Evolutionary conservation across 2,888 invertebrate genomes (phyloP), one percentile per base, ranked within the genome.

Genomic region (Parthenolecanium corni): DNA sequence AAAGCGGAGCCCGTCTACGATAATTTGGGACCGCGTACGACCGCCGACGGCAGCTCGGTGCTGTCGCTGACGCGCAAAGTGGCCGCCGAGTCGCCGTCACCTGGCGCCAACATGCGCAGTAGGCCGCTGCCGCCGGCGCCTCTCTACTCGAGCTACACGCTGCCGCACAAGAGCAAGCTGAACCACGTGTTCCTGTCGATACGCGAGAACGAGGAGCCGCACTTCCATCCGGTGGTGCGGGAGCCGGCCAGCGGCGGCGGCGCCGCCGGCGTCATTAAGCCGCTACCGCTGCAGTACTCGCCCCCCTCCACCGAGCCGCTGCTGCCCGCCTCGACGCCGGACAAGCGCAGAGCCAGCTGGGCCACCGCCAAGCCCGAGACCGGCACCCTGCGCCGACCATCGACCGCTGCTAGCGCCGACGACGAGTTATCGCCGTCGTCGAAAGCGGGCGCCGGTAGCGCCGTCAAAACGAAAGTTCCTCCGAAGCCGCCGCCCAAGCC

Each of bases 401-500:
- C 54, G 40, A 53, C 63, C 12, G 52, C 62, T 47, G 5, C 52
- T 64, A 52, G 58, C 42, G 65, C 65, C 38, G 61, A 65, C 23
- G 66, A 66, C 49, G 65, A 62, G 78, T 65, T 74, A 79, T 2
- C 76, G 62, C 40, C 78, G 4, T 79, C 49, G 3, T 67, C 9
- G 66, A 66, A 40, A 56, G 44, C 51, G 46, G 20, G 40, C 49
- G 40, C 64, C 47, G 42, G 62, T 2, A 21, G 66, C 44, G 62
- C 65, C 46, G 25, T 58, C 23, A 66, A 65, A 61, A 65, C 67
- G 21, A 89, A 89, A 75, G 82, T 88, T 65, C 89, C 89, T 14
- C 89, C 89, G 1, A 79, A 86, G 70, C 88, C 88, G 52, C 88
- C 88, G 25, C 87, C 87, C 69, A 87, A 87, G 57, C 88, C 86